Evolutionary conservation across 2,888 invertebrate genomes (phyloP).

Genomic region (Limenitis camilla): DNA sequence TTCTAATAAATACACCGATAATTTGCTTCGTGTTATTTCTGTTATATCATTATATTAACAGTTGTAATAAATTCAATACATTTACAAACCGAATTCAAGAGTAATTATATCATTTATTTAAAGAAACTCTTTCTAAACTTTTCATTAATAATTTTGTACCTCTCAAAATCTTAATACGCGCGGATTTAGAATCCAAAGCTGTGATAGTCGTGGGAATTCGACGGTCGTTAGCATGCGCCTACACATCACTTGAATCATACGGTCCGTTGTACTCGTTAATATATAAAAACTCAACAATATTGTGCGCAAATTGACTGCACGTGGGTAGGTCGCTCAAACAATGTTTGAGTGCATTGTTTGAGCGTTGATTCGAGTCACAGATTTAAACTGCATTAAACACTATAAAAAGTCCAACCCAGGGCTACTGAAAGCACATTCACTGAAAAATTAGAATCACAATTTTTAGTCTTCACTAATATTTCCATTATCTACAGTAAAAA

Average conservation of each 20-base stretch:
- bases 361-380: background rate
- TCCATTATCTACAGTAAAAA: too few relatives aligned
- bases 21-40: background rate
- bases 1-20: background rate
- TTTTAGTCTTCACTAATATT: too few relatives aligned
- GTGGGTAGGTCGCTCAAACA: slow-evolving; percentile 10
- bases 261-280: slow-evolving; percentile 25
- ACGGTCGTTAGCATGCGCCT: slow-evolving; percentile 35
- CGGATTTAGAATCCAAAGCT: background rate
- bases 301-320: slow-evolving; percentile 3
- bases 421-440: too few relatives aligned
- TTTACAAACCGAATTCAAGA: too few relatives aligned
- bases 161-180: background rate
- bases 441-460: too few relatives aligned
- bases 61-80: too few relatives aligned
- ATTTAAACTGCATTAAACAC: background rate
- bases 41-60: background rate
- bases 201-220: slow-evolving; percentile 18
- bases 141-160: background rate
- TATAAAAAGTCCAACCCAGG: slow-evolving; percentile 9
- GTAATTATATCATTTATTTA: too few relatives aligned
- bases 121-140: too few relatives aligned
- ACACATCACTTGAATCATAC: slow-evolving; percentile 29
- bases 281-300: slow-evolving; percentile 10
- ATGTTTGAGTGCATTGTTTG: too few relatives aligned